These are phyloP conservation scores for Latrodectus hesperus DNA, from an alignment of 2,888 invertebrate species.

Conservation along the genomic window DNA sequence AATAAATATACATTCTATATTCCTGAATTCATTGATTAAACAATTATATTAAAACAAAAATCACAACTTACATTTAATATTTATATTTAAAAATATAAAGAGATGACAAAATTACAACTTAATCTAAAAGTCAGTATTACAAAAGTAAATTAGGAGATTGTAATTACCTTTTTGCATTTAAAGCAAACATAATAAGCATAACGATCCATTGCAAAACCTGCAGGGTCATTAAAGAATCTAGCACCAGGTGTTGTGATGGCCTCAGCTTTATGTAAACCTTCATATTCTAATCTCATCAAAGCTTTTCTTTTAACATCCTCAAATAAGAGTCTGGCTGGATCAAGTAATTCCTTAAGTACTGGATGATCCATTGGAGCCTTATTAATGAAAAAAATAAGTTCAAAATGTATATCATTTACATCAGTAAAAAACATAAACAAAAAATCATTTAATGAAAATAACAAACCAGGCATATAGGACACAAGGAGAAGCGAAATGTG, in stretches of 20 bases:
- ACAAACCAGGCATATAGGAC: constrained; percentile 94
- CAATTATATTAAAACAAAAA: too few relatives aligned
- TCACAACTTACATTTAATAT: too few relatives aligned
- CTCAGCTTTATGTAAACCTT: constrained; percentile 87
- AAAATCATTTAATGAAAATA: neutral
- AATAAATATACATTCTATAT: too few relatives aligned
- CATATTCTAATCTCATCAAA: constrained; percentile 95
- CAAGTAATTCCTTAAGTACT: constrained; percentile 84
- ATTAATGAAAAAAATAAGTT: too few relatives aligned
- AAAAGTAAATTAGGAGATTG: too few relatives aligned
- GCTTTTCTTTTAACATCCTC: constrained; percentile 96
- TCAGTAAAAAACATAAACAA: too few relatives aligned
- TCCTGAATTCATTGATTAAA: too few relatives aligned
- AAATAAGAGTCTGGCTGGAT: constrained; percentile 86
- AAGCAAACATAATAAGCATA: constrained; percentile 99
- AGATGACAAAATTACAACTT: too few relatives aligned
- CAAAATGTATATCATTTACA: too few relatives aligned
- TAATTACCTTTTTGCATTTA: constrained; percentile 83
- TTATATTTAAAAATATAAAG: too few relatives aligned
- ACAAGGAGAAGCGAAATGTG: constrained; percentile 94
- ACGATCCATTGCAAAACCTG: constrained; percentile 94
- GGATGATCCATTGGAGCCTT: constrained; percentile 88
- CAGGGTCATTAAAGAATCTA: constrained; percentile 86
- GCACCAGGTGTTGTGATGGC: constrained; percentile 81
- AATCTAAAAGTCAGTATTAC: too few relatives aligned